Evolutionary conservation across 2,888 invertebrate genomes (phyloP).

Genomic region (Chymomyza amoena): DNA sequence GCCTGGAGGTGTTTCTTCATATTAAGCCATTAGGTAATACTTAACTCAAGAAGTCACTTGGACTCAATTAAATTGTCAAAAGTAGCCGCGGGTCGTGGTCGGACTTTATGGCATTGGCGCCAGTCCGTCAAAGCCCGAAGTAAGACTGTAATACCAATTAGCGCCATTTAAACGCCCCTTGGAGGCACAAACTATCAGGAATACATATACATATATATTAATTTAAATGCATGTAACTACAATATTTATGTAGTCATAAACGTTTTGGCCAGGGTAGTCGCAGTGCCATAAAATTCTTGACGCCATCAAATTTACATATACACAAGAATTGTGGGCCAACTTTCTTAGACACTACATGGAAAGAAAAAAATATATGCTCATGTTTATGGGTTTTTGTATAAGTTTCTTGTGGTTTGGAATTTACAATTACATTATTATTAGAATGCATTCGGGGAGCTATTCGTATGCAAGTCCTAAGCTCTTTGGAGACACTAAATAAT

Average conservation of each 20-base stretch:
- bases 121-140: slow-evolving; percentile 25
- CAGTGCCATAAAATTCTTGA: neutral
- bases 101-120: slow-evolving; percentile 43
- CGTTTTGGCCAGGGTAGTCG: slow-evolving; percentile 11
- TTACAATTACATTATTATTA: neutral
- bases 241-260: slow-evolving; percentile 56
- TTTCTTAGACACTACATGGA: neutral
- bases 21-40: slow-evolving; percentile 34
- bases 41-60: slow-evolving; percentile 9
- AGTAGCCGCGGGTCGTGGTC: slow-evolving; percentile 29
- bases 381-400: neutral
- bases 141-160: slow-evolving; percentile 59
- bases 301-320: neutral
- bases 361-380: neutral
- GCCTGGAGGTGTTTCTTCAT: neutral
- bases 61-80: slow-evolving; percentile 67
- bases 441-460: neutral
- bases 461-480: neutral
- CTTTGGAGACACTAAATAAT: neutral
- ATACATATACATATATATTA: slow-evolving; percentile 40
- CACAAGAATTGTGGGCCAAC: neutral
- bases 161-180: slow-evolving; percentile 32
- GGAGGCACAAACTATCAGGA: neutral
- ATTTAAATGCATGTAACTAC: slow-evolving; percentile 18
- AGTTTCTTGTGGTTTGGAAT: neutral